phyloP scores from a whole-genome alignment of 2,888 invertebrate species.

The Coremacera marginata region DNA sequence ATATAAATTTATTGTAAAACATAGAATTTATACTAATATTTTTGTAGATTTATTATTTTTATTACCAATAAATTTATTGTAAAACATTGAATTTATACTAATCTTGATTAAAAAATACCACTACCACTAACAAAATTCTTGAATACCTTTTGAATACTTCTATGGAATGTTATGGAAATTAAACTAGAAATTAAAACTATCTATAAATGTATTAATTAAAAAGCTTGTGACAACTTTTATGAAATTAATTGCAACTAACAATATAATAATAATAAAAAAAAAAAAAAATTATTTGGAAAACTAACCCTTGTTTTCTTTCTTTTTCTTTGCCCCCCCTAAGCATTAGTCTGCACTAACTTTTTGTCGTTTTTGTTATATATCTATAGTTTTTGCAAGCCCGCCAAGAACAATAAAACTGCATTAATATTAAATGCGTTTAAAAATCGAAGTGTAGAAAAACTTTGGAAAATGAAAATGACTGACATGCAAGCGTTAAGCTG shows the following conservation, averaged over 20 bases:
- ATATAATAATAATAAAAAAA: neutral
- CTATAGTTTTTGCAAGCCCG: neutral
- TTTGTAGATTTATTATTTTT: no score
- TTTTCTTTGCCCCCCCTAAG: neutral
- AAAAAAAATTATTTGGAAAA: neutral
- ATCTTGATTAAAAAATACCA: no score
- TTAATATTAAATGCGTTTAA: conserved; percentile 38
- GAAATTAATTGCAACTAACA: neutral
- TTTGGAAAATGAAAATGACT: neutral
- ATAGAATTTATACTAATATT: no score
- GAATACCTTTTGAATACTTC: no score
- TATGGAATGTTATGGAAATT: neutral
- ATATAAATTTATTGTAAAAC: no score
- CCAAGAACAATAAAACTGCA: conserved; percentile 28
- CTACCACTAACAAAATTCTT: no score
- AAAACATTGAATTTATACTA: no score
- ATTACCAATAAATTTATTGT: no score
- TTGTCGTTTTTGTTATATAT: no score
- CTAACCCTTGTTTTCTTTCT: neutral
- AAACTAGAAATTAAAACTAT: conserved; percentile 8
- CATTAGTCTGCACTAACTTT: neutral
- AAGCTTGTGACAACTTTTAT: neutral
- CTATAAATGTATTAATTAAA: neutral
- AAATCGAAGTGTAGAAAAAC: conserved; percentile 1
- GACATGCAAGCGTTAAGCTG: neutral